Evolutionary conservation across 2,797 vertebrate species (phyloP), one percentile per base, ranked within the genome.

Genomic region (Aviceda leuphotes): DNA sequence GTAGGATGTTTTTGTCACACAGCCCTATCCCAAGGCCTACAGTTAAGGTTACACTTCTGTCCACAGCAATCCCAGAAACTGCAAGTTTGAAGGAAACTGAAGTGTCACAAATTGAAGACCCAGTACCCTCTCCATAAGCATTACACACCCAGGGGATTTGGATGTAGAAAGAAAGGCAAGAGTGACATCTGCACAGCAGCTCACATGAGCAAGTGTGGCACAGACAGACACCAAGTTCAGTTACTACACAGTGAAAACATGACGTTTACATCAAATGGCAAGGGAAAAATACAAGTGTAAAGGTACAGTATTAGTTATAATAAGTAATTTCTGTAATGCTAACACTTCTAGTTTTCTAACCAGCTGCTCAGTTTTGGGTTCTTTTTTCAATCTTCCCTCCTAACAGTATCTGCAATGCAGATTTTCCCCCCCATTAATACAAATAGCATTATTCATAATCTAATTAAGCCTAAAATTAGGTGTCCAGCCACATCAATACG

Each of bases 401-500:
- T 70, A 90, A 62, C 16, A 70, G 50, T 11, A 77, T 63, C 73
- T 58, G 73, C 73, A 87, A 74, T 41, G 24, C 15, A 56, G 7
- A 39, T 46, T 78, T 78, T 28, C 35, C 10, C 1, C 25, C 24
- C 33, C 16, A 35, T 39, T 68, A 90, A 66, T 31, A 78, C 10
- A 72, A 78, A 62, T 26, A 73, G 22, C 39, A 84, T 80, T 95
- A 90, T 80, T 87, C n/a, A 90, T 87, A 41, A 79, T 6, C 55
- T 61, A 86, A 74, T 95, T 76, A 82, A 87, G 14, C 31, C 81
- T 90, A 78, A 94, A 74, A 81, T 88, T 78, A 87, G 25, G 46
- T 70, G 76, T 72, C 74, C 65, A 85, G 74, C 16, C 49, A 91
- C 59, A 73, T 77, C 41, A 74, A 84, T 43, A 82, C 6, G 37